A percentile compares a stretch with the other conserved stretches of the same genome.
phyloP scores from a whole-genome alignment of 2,888 invertebrate genomes.

The Nymphalis polychloros region DNA sequence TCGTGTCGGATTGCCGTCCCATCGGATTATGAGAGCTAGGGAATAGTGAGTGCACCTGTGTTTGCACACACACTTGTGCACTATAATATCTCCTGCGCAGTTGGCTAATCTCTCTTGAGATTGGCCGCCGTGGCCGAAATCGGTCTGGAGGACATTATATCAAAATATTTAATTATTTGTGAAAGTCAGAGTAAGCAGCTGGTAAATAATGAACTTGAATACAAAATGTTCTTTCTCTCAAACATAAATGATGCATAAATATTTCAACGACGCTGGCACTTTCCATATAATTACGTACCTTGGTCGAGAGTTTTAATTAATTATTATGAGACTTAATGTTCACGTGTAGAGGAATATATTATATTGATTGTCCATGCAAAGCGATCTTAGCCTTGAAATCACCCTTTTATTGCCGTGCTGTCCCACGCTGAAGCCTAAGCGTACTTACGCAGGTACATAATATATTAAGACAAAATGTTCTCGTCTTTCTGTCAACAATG shows the following conservation, averaged over 20 bases:
- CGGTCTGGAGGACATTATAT: too few species aligned
- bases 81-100: too few species aligned
- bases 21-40: too few species aligned
- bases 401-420: constrained; percentile 44
- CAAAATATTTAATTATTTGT: too few species aligned
- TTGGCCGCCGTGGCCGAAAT: too few species aligned
- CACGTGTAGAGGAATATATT: constrained; percentile 3
- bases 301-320: constrained; percentile 13
- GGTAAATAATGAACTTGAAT: neutral
- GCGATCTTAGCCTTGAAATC: constrained; percentile 48
- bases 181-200: too few species aligned
- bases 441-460: neutral
- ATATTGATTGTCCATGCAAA: constrained; percentile 13
- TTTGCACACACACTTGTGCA: too few species aligned
- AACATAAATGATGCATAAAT: neutral
- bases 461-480: neutral
- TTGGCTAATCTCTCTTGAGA: too few species aligned
- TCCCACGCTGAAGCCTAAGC: constrained; percentile 32
- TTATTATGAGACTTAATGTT: constrained; percentile 5
- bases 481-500: too few species aligned
- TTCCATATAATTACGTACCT: constrained; percentile 1
- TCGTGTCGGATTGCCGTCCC: too few species aligned
- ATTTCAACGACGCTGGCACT: neutral
- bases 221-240: neutral
- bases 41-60: too few species aligned